phyloP scores from a whole-genome alignment of 2,113 vertebrate species.

The Nothocercus nigrocapillus region DNA sequence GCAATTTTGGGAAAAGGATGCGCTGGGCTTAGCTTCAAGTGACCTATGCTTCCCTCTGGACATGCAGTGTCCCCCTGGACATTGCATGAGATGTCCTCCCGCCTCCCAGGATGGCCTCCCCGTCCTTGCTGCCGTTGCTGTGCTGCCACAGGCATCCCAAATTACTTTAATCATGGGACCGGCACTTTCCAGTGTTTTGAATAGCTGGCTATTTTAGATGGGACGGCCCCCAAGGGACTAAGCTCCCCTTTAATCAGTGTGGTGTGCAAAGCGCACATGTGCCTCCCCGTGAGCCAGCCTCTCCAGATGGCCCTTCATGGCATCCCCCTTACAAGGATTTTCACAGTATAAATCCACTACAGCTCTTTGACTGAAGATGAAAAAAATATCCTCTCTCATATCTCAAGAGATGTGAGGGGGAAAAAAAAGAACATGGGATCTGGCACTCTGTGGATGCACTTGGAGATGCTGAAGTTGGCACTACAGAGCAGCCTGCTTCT shows the following conservation, averaged over 20 bases:
- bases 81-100: not conserved
- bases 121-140: not conserved
- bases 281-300: not conserved
- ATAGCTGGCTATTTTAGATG: not conserved
- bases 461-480: not conserved
- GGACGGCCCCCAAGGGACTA: not conserved
- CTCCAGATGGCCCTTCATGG: not conserved
- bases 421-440: not conserved
- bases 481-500: not conserved
- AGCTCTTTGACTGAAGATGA: not conserved
- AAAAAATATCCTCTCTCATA: not conserved
- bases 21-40: not conserved
- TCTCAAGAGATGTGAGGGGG: not conserved
- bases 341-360: not conserved
- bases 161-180: not conserved
- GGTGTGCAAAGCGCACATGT: not conserved
- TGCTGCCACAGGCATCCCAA: not conserved
- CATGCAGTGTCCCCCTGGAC: too few relatives aligned
- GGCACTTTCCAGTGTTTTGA: slow-evolving; percentile 22
- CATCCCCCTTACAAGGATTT: accelerated
- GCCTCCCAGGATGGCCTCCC: not conserved
- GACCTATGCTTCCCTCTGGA: not conserved
- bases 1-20: not conserved
- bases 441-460: not conserved
- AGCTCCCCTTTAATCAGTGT: not conserved